These are phyloP conservation scores for Carollia perspicillata DNA, from an alignment of 2,113 vertebrate species.

Conservation along the genomic window DNA sequence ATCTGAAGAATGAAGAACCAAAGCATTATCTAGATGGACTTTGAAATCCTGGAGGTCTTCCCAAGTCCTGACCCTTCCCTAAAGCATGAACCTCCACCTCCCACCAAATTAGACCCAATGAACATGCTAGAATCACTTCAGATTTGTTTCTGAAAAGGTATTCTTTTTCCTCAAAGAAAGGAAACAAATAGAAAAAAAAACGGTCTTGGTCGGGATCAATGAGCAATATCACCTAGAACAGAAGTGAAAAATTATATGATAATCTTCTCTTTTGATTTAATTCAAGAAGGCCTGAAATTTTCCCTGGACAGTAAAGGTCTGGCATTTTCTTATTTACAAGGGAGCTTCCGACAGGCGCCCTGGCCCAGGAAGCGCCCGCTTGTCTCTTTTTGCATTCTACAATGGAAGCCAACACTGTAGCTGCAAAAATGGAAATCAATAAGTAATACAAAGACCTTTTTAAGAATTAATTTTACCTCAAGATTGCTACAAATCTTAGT, in stretches of 20 bases:
- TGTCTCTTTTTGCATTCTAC: slow-evolving; percentile 13
- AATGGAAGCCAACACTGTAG: slow-evolving; percentile 47
- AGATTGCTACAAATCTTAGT: slow-evolving; percentile 45
- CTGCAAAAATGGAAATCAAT: not conserved
- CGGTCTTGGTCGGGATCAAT: not conserved
- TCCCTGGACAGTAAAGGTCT: not conserved
- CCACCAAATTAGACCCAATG: not conserved
- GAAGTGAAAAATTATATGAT: not conserved
- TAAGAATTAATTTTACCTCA: slow-evolving; percentile 56
- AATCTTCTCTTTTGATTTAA: not conserved
- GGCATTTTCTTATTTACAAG: slow-evolving; percentile 49
- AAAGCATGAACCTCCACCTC: not conserved
- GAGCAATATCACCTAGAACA: not conserved
- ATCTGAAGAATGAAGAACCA: not conserved
- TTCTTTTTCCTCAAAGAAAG: not conserved
- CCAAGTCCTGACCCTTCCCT: not conserved
- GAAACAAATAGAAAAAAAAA: not conserved
- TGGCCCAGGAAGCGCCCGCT: not conserved
- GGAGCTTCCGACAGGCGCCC: not conserved
- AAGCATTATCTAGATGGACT: not conserved
- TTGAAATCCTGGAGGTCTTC: not conserved
- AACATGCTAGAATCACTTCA: not conserved
- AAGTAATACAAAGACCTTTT: not conserved
- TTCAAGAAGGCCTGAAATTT: slow-evolving; percentile 34
- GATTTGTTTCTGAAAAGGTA: not conserved